phyloP scores from a whole-genome alignment of 2,113 vertebrate species.

The Bubo blakistoni region DNA sequence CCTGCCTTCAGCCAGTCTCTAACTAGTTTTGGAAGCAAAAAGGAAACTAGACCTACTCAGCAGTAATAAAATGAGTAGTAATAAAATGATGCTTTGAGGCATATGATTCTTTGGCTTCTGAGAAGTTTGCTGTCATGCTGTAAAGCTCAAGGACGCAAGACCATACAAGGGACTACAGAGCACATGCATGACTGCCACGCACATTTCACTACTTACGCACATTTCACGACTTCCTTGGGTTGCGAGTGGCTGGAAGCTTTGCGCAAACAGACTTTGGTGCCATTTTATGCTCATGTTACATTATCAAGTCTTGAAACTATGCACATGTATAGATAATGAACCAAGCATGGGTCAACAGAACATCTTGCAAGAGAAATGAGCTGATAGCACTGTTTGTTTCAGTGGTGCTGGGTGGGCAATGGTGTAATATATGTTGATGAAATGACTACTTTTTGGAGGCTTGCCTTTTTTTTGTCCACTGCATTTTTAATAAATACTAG shows the following conservation, averaged over 20 bases:
- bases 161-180: background rate
- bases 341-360: background rate
- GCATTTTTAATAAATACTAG: constrained; percentile 61
- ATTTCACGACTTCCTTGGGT: background rate
- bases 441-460: background rate
- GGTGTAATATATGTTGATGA: background rate
- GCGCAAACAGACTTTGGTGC: background rate
- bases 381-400: background rate
- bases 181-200: accelerated
- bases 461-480: background rate
- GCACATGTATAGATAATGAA: constrained; percentile 14
- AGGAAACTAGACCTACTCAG: background rate
- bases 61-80: background rate
- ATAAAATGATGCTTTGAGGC: background rate
- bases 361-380: background rate
- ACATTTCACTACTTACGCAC: background rate
- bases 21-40: background rate
- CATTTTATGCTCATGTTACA: background rate
- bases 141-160: background rate
- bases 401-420: background rate
- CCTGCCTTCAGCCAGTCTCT: background rate
- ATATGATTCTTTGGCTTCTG: background rate
- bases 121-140: background rate
- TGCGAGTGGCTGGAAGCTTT: background rate
- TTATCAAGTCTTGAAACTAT: constrained; percentile 6